Evolutionary conservation across 30 jellyfish, hydroid and myxozoan species (phyloP).

Genomic region (Rhopilema esculentum): DNA sequence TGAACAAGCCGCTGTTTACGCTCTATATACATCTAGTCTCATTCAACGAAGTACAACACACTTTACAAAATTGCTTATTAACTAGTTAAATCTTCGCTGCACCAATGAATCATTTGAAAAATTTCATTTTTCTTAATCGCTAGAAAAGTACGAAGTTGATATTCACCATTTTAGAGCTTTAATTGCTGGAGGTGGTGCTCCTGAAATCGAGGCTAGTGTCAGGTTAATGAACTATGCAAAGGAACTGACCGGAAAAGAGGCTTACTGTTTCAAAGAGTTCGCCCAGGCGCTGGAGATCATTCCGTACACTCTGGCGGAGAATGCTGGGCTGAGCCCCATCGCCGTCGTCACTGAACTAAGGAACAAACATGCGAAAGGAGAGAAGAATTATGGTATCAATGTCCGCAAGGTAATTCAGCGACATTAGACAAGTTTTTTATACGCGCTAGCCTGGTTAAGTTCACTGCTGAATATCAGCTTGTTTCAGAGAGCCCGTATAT

Average conservation of each 20-base stretch:
- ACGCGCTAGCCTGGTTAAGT: too few species aligned
- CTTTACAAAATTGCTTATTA: too few species aligned
- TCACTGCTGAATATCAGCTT: too few species aligned
- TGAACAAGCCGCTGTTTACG: too few species aligned
- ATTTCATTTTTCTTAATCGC: too few species aligned
- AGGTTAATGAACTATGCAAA: conserved; percentile 83
- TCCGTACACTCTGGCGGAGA: conserved; percentile 97
- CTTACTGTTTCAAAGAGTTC: conserved; percentile 94
- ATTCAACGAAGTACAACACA: not conserved
- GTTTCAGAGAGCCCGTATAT: too few species aligned
- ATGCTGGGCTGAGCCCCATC: conserved; percentile 98
- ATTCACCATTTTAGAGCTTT: conserved; percentile 72
- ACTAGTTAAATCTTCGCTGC: too few species aligned
- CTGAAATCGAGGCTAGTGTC: conserved; percentile 92
- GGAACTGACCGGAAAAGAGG: conserved; percentile 93
- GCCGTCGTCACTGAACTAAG: conserved; percentile 97
- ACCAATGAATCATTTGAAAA: too few species aligned
- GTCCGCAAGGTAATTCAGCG: conserved; percentile 87
- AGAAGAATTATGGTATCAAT: conserved; percentile 87
- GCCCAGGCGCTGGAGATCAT: conserved; percentile 98
- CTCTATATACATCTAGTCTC: not conserved
- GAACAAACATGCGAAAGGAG: conserved; percentile 95
- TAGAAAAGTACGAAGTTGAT: not conserved
- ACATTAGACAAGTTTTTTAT: not conserved
- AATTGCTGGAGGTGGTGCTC: conserved; percentile 99